Evolutionary conservation across 2,888 invertebrate species (phyloP), one percentile per base, ranked within the genome.

Genomic region (Drosophila ochracea): DNA sequence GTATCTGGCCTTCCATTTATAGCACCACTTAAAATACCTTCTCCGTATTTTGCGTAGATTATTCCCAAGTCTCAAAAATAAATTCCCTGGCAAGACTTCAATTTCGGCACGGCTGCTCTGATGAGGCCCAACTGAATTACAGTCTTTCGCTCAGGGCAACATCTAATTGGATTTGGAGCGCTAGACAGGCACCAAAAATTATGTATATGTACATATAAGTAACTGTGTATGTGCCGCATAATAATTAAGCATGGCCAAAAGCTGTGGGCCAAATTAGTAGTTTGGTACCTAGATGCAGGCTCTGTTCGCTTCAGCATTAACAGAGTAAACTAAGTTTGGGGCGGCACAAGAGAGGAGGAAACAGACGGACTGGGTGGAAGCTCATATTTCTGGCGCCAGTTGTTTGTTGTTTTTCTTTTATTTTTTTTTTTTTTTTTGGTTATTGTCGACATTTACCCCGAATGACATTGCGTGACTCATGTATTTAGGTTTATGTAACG

Each of bases 401-500:
- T 79, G 78, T 69, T 80, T 76, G 75, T 73, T 76, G 76, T 72
- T 80, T 63, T 53, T 35, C 9, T 11, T 21, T 9, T 41, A 2
- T 41, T 4, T 41, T 47, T 16, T 21, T 2, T 30, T 19, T n/a
- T 31, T 33, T 33, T 53, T 21, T 62, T 71, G 55, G 43, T 76
- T 66, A 61, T 76, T 75, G 74, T 59, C 73, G 75, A 73, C 80
- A 74, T 89, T 89, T 83, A 83, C 80, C 83, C 88, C 82, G 70
- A 85, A 85, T 88, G 87, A 84, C 88, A 87, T 88, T 88, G 87
- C 89, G 87, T 88, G 89, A 88, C 88, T 89, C 88, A 88, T 78
- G 83, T 78, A 79, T 80, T 88, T 83, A 78, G 72, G 82, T 85
- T 87, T 87, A 89, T 82, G 82, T 88, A 87, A 86, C 80, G 41